A percentile compares a stretch with the other conserved stretches of the same genome.
Evolutionary conservation across 2,797 vertebrate species (phyloP).

Genomic region (Oreortyx pictus): DNA sequence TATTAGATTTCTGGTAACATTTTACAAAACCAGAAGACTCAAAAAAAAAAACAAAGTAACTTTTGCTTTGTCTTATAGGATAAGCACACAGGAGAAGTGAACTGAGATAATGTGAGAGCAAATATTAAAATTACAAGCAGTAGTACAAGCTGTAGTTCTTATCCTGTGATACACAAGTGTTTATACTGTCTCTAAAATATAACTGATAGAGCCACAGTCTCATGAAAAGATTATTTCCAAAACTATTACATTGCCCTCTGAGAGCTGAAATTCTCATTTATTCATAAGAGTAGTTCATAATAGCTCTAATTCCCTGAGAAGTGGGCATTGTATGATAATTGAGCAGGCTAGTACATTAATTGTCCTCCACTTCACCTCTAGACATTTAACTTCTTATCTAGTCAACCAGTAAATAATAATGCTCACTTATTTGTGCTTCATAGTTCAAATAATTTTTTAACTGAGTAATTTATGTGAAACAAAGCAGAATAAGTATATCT

Average conservation of each 20-base stretch:
- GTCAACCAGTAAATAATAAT: slow-evolving; percentile 70
- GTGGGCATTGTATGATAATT: slow-evolving; percentile 77
- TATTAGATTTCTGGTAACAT: not conserved
- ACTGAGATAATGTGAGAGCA: slow-evolving; percentile 16
- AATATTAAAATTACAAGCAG: slow-evolving; percentile 50
- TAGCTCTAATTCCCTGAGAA: slow-evolving; percentile 75
- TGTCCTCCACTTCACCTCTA: slow-evolving; percentile 80
- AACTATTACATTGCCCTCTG: slow-evolving; percentile 70
- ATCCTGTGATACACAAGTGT: slow-evolving; percentile 47
- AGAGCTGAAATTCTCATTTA: slow-evolving; percentile 76
- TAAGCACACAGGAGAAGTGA: slow-evolving; percentile 10
- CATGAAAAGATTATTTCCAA: slow-evolving; percentile 77
- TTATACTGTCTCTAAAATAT: slow-evolving; percentile 61
- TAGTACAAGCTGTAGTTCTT: slow-evolving; percentile 56
- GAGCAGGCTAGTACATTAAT: slow-evolving; percentile 70
- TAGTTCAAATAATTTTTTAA: slow-evolving; percentile 62
- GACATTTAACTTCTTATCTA: slow-evolving; percentile 77
- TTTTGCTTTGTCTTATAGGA: slow-evolving; percentile 40
- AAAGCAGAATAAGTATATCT: slow-evolving; percentile 13
- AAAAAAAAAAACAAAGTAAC: slow-evolving; percentile 25
- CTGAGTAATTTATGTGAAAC: slow-evolving; percentile 65
- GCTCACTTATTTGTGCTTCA: slow-evolving; percentile 68
- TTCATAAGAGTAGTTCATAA: slow-evolving; percentile 69
- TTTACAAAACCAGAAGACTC: not conserved
- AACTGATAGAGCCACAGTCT: slow-evolving; percentile 75